These are phyloP conservation scores for Aplidium turbinatum DNA, from an alignment of 23 tunicate species.

Conservation along the genomic window DNA sequence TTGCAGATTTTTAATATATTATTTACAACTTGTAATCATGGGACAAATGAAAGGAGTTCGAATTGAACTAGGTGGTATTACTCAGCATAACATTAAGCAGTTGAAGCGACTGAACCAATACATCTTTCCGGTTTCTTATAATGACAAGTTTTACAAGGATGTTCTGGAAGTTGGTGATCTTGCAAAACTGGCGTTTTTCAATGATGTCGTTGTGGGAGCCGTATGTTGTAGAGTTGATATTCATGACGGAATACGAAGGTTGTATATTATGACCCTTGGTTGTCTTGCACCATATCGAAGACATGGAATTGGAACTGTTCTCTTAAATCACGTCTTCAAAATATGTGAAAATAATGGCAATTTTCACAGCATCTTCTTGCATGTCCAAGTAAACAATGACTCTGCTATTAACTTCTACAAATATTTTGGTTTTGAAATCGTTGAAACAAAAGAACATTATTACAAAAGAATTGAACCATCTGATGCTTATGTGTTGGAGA, in stretches of 20 bases:
- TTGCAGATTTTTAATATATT: not conserved
- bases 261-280: conserved; percentile 97
- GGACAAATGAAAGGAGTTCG: conserved; percentile 70
- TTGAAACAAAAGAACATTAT: conserved; percentile 83
- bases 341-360: conserved; percentile 61
- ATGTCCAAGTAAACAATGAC: conserved; percentile 91
- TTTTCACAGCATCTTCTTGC: conserved; percentile 66
- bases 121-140: conserved; percentile 92
- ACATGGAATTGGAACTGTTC: conserved; percentile 83
- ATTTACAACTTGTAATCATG: conserved; percentile 5
- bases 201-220: conserved; percentile 96
- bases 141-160: conserved; percentile 97
- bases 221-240: conserved; percentile 89
- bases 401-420: conserved; percentile 86
- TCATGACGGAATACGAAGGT: conserved; percentile 51
- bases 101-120: conserved; percentile 86
- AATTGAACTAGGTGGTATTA: conserved; percentile 86
- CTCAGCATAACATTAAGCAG: conserved; percentile 94
- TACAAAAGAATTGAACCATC: conserved; percentile 96
- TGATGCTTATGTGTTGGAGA: conserved; percentile 94
- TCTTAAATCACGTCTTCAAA: conserved; percentile 80
- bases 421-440: conserved; percentile 82
- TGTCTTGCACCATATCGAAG: conserved; percentile 89
- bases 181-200: conserved; percentile 90
- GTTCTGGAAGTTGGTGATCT: conserved; percentile 87